Conservation (phyloP, 2,113 vertebrate species). For the mouse (Mus musculus) region GRCm39 chr6:21538501-21539000, state of each 20-base stretch:
- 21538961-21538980: not conserved
- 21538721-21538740: slow-evolving; percentile 58
- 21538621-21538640: slow-evolving; percentile 46
- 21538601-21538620: slow-evolving; percentile 56
- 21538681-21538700: slow-evolving; percentile 62
- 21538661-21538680: slow-evolving; percentile 55
- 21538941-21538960: slow-evolving; percentile 1
- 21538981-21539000: not conserved
- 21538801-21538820: slow-evolving; percentile 75
- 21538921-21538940: slow-evolving; percentile 21
- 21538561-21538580: slow-evolving; percentile 64
- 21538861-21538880: slow-evolving; percentile 56
- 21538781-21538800: slow-evolving; percentile 71
- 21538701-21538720: slow-evolving; percentile 47
- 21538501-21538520: slow-evolving; percentile 59
- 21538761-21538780: slow-evolving; percentile 69
- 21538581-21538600: slow-evolving; percentile 48
- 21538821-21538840: slow-evolving; percentile 70
- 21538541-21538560: slow-evolving; percentile 78
- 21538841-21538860: slow-evolving; percentile 77
- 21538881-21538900: slow-evolving; percentile 60
- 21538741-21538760: slow-evolving; percentile 69
- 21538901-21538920: slow-evolving; percentile 61
- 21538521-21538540: slow-evolving; percentile 60
- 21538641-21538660: not conserved